These are phyloP conservation scores for Acomys russatus DNA, from an alignment of 2,797 vertebrate species.

Conservation along the genomic window DNA sequence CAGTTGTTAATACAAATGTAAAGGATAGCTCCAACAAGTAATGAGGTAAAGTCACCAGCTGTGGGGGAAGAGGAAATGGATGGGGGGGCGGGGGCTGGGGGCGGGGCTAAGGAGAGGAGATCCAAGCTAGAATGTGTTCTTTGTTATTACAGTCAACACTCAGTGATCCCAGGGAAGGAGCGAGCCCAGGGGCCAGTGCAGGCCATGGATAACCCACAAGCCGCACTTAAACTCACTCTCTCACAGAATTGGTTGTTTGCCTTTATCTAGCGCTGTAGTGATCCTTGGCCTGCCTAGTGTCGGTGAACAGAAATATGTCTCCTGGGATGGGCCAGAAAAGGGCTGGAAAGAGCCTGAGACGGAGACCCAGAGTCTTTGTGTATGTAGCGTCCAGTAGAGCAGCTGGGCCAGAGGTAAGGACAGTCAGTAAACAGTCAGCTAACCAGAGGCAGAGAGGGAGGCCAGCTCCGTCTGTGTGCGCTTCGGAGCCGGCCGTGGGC, in stretches of 20 bases:
- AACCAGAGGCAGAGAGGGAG: slow-evolving; percentile 41
- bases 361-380: not conserved
- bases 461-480: not conserved
- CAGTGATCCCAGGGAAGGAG: slow-evolving; percentile 67
- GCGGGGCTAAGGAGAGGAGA: slow-evolving; percentile 69
- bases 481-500: slow-evolving; percentile 18
- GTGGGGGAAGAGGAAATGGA: slow-evolving; percentile 76
- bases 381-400: not conserved
- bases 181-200: slow-evolving; percentile 48
- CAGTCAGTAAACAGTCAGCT: slow-evolving; percentile 25
- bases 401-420: not conserved
- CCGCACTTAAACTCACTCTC: not conserved
- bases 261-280: slow-evolving; percentile 27
- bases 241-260: slow-evolving; percentile 52
- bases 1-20: slow-evolving; percentile 79
- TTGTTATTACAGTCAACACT: slow-evolving; percentile 80
- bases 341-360: not conserved
- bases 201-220: slow-evolving; percentile 57
- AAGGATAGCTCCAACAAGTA: slow-evolving; percentile 77
- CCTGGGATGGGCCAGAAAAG: not conserved
- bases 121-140: slow-evolving; percentile 76
- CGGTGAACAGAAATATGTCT: slow-evolving; percentile 3
- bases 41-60: slow-evolving; percentile 78
- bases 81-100: slow-evolving; percentile 63
- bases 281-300: not conserved